Conservation (phyloP, 2,888 invertebrate genomes). For the Teleiodes luculella region DNA sequence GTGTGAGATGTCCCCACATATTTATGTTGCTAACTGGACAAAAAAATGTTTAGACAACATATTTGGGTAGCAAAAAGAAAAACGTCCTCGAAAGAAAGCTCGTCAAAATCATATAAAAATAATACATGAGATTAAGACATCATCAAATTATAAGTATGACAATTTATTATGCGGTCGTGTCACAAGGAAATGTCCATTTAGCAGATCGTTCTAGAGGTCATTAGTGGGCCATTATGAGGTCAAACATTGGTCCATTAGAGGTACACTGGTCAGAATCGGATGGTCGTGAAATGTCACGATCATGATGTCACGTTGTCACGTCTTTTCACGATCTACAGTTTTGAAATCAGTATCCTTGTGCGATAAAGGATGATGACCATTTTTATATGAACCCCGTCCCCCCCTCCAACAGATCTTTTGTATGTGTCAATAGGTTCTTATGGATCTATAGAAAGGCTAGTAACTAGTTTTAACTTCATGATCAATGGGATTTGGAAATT, state of each 20-base stretch:
- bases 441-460: too few species aligned
- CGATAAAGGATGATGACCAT: too few species aligned
- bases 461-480: too few species aligned
- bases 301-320: slow-evolving; percentile 18
- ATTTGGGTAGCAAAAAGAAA: too few species aligned
- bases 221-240: background rate
- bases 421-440: too few species aligned
- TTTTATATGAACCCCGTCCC: too few species aligned
- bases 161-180: slow-evolving; percentile 4
- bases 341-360: background rate
- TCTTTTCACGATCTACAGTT: background rate
- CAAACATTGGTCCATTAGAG: slow-evolving; percentile 15
- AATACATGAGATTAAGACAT: background rate
- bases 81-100: too few species aligned
- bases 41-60: too few species aligned
- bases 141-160: background rate
- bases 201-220: background rate
- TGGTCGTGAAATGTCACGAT: slow-evolving; percentile 36
- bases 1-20: too few species aligned
- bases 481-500: too few species aligned
- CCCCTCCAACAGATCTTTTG: too few species aligned
- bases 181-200: background rate
- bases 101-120: background rate
- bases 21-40: too few species aligned
- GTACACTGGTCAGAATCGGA: slow-evolving; percentile 17